phyloP scores from a whole-genome alignment of 2,113 vertebrate genomes.

The Xenopus borealis region DNA sequence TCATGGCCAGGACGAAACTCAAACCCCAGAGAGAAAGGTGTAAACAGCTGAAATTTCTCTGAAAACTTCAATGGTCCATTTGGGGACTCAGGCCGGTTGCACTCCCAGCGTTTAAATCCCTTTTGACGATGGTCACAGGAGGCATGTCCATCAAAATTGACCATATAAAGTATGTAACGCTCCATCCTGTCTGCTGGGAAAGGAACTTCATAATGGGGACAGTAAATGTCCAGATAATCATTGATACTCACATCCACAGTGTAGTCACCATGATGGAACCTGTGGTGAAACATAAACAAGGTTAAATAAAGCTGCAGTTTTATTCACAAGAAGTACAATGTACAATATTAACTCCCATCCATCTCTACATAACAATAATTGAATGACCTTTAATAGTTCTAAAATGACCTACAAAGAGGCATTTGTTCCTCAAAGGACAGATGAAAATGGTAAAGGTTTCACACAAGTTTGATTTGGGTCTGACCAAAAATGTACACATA shows the following conservation, averaged over 20 bases:
- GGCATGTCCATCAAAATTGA: slow-evolving; percentile 84
- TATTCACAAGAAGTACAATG: too few relatives aligned
- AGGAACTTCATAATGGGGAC: slow-evolving; percentile 84
- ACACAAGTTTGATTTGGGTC: too few relatives aligned
- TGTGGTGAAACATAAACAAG: slow-evolving; percentile 46
- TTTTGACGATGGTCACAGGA: slow-evolving; percentile 84
- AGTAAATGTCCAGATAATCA: slow-evolving; percentile 96
- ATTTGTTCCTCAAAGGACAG: too few relatives aligned
- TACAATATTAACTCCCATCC: too few relatives aligned
- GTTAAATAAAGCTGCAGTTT: background rate
- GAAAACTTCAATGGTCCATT: slow-evolving; percentile 90
- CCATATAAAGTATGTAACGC: slow-evolving; percentile 90
- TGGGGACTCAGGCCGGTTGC: slow-evolving; percentile 83
- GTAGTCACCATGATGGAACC: slow-evolving; percentile 86
- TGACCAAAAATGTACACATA: too few relatives aligned
- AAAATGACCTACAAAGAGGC: too few relatives aligned
- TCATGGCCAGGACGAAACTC: slow-evolving; percentile 92
- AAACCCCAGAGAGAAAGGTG: slow-evolving; percentile 92
- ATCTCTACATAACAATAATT: too few relatives aligned
- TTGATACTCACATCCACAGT: slow-evolving; percentile 94
- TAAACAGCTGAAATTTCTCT: slow-evolving; percentile 97
- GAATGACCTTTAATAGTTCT: too few relatives aligned
- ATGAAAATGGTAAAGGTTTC: too few relatives aligned
- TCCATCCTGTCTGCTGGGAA: slow-evolving; percentile 77
- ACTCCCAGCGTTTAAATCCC: slow-evolving; percentile 96